phyloP scores from a whole-genome alignment of 2,797 vertebrate genomes.

The Ctenopoma kingsleyae region DNA sequence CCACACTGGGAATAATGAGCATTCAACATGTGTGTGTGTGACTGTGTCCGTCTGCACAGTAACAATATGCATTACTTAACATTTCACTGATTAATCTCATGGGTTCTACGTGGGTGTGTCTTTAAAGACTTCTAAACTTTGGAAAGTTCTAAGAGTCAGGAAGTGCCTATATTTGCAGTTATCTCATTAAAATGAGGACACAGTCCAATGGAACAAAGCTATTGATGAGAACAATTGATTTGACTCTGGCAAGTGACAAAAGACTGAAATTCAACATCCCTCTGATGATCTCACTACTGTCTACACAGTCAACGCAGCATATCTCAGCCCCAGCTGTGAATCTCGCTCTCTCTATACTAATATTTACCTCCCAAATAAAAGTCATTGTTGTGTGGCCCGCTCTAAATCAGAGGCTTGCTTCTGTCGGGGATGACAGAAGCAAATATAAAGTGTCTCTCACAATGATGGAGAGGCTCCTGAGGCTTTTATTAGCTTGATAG shows the following conservation, averaged over 20 bases:
- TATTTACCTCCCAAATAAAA: constrained; percentile 78
- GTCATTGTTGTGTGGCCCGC: constrained; percentile 48
- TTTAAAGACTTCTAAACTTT: constrained; percentile 32
- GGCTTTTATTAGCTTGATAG: constrained; percentile 63
- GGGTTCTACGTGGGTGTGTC: constrained; percentile 19
- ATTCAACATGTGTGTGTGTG: constrained; percentile 24
- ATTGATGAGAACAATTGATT: constrained; percentile 70
- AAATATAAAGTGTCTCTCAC: constrained; percentile 66
- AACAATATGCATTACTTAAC: constrained; percentile 20
- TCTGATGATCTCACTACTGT: constrained; percentile 12
- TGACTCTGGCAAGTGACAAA: constrained; percentile 49
- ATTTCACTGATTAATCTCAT: constrained; percentile 38
- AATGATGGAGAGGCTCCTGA: constrained; percentile 57
- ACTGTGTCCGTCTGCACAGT: constrained; percentile 11
- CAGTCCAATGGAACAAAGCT: constrained; percentile 36
- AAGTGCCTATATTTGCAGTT: constrained; percentile 41
- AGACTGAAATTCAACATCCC: constrained; percentile 36
- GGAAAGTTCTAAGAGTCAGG: constrained; percentile 47
- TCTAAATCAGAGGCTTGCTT: constrained; percentile 71
- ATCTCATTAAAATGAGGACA: constrained; percentile 59
- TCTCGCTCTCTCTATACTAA: constrained; percentile 52
- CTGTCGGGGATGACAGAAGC: constrained; percentile 62
- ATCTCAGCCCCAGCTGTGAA: constrained; percentile 47
- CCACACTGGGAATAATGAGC: constrained; percentile 34
- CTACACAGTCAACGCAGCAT: constrained; percentile 12